Evolutionary conservation across 2,888 invertebrate genomes (phyloP).

Genomic region (Drosophila koepferae): DNA sequence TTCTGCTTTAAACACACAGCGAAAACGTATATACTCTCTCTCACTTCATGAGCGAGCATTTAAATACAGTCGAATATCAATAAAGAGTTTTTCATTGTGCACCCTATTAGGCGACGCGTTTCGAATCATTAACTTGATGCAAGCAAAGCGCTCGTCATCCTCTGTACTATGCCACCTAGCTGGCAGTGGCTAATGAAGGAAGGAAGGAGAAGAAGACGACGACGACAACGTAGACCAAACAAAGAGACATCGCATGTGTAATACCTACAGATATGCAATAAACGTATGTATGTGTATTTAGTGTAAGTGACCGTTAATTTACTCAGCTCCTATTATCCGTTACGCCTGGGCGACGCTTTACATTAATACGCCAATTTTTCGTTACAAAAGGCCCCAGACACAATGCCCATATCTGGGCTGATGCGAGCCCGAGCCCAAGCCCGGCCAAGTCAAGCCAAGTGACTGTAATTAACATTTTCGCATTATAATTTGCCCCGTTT

Average conservation of each 20-base stretch:
- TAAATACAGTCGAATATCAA: constrained; percentile 25
- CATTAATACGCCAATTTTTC: constrained; percentile 71
- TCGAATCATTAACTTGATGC: constrained; percentile 69
- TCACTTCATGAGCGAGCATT: background rate
- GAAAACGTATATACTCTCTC: background rate
- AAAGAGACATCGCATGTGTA: constrained; percentile 49
- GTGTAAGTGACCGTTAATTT: constrained; percentile 74
- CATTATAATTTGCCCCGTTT: constrained; percentile 76
- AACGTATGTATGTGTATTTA: background rate
- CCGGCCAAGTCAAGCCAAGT: constrained; percentile 39
- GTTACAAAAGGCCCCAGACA: constrained; percentile 44
- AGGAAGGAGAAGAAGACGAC: background rate
- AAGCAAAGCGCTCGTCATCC: constrained; percentile 62
- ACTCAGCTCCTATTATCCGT: constrained; percentile 67
- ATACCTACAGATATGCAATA: constrained; percentile 12
- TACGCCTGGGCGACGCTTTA: constrained; percentile 68
- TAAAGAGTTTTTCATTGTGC: constrained; percentile 30
- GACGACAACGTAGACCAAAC: constrained; percentile 24
- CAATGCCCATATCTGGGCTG: constrained; percentile 45
- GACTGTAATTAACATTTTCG: constrained; percentile 75
- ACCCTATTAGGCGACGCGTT: constrained; percentile 48
- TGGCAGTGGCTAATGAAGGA: background rate
- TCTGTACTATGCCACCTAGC: constrained; percentile 31
- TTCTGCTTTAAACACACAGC: too few relatives aligned
- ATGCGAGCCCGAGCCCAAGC: background rate